These are phyloP conservation scores for Petrolisthes cinctipes DNA, from an alignment of 2,888 invertebrate genomes.

Conservation along the genomic window DNA sequence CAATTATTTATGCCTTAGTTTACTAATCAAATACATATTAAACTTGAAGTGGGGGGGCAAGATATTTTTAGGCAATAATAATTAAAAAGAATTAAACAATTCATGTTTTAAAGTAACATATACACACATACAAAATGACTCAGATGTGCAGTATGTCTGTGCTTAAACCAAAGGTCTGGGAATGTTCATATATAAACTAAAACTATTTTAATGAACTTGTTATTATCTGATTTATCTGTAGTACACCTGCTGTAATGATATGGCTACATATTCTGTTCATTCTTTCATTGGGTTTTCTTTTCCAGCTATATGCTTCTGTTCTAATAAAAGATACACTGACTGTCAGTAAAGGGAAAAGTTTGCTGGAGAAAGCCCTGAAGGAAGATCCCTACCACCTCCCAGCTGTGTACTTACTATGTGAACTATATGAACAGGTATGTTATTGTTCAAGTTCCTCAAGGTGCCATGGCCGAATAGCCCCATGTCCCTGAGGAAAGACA, in stretches of 20 bases:
- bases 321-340: slow-evolving; percentile 77
- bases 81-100: too few species aligned
- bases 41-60: too few species aligned
- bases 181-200: neutral
- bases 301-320: slow-evolving; percentile 81
- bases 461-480: too few species aligned
- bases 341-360: slow-evolving; percentile 71
- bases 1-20: too few species aligned
- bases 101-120: too few species aligned
- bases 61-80: too few species aligned
- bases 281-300: slow-evolving; percentile 64
- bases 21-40: too few species aligned
- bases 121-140: too few species aligned
- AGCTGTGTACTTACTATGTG: slow-evolving; percentile 80
- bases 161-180: too few species aligned
- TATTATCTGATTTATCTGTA: neutral
- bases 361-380: slow-evolving; percentile 80
- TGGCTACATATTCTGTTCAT: slow-evolving; percentile 12
- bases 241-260: neutral
- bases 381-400: slow-evolving; percentile 81
- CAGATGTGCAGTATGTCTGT: too few species aligned
- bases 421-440: slow-evolving; percentile 76
- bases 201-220: neutral
- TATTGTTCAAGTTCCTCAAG: neutral
- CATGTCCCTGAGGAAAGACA: too few species aligned